Evolutionary conservation across 2,113 vertebrate species (phyloP), one percentile per base, ranked within the genome.

Genomic region (Nothoprocta pentlandii): DNA sequence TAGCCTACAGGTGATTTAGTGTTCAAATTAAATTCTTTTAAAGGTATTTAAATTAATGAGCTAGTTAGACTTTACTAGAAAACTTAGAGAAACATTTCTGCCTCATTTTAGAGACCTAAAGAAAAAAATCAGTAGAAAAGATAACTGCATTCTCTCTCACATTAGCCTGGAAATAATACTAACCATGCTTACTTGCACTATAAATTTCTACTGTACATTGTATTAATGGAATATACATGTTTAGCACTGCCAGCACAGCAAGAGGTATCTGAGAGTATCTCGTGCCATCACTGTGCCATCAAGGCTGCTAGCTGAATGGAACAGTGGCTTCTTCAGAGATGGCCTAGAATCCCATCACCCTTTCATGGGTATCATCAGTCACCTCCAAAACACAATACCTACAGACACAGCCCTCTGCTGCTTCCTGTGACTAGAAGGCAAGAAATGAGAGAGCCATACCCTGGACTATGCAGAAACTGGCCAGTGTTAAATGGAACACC

Each of bases 101-200:
- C 64, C 10, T 46, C 10, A 30, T 19, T 34, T 10, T 34, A 20
- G 0, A 0, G 12, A 49, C 7, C 34, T 44, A 19, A 56, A 64
- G 30, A 56, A 68, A 34, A n/a, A 82, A 79, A 13, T 0, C 36
- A 15, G 42, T 63, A 59, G 14, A 3, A 93, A 71, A 51, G 1
- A 34, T 17, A 53, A n/a, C 8, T 12, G 63, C 8, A 41, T 54
- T 75, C 9, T 28, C 9, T 28, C 51, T 85, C 49, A 66, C 7
- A 16, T 2, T 10, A 32, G 32, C 34, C 12, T 59, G 42, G 53
- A 39, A 41, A 4, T 10, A 86, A 51, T 36, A 86, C 3, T 54
- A 54, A 73, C 44, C 21, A 49, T 76, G 3, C 1, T 80, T 53
- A 36, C 26, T 77, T 69, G 3, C 46, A 4, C 7, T 66, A 42